Conservation (phyloP, 1,140 invertebrate species). For the Rhagoletis pomonella region DNA sequence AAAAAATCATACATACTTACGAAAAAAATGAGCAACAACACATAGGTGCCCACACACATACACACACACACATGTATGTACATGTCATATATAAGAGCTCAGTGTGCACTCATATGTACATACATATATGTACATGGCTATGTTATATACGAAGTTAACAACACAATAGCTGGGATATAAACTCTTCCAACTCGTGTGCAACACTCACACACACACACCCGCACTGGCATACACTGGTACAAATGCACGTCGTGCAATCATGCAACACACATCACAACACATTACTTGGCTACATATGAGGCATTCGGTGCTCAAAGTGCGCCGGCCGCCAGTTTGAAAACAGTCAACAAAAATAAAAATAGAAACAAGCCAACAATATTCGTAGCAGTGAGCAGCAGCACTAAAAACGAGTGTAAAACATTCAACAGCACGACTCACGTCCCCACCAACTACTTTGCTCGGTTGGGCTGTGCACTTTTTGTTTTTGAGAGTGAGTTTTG, state of each 20-base stretch:
- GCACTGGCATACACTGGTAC: neutral
- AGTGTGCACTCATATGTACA: neutral
- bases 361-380: constrained; percentile 1
- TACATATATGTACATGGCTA: neutral
- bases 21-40: constrained; percentile 24
- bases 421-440: constrained; percentile 28
- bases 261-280: constrained; percentile 22
- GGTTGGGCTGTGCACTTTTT: neutral
- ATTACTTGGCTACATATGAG: constrained; percentile 10
- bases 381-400: constrained; percentile 30
- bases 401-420: constrained; percentile 46
- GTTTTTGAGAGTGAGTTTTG: neutral
- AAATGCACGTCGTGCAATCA: neutral
- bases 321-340: constrained; percentile 23
- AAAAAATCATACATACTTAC: constrained; percentile 16
- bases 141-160: constrained; percentile 17
- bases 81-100: constrained; percentile 21
- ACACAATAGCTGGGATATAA: neutral
- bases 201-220: constrained; percentile 33
- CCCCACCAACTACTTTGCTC: neutral
- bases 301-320: constrained; percentile 33
- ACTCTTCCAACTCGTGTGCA: constrained; percentile 57
- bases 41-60: neutral
- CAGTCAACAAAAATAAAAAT: constrained; percentile 40
- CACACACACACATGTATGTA: neutral